Evolutionary conservation across 2,888 invertebrate species (phyloP), one percentile per base, ranked within the genome.

Genomic region (Cerastoderma edule): DNA sequence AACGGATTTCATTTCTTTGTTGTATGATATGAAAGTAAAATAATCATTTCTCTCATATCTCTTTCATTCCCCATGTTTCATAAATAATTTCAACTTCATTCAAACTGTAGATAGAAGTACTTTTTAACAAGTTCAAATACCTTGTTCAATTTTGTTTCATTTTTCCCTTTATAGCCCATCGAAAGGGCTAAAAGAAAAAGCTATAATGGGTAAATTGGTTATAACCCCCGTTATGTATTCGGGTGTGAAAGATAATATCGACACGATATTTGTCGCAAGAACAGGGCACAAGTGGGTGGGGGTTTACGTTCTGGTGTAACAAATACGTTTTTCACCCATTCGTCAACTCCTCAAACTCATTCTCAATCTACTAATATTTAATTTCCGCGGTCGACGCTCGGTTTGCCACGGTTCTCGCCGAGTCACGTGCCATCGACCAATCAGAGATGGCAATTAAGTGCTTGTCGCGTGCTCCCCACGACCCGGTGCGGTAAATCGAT

Each of bases 391-490:
- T 24, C 16, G 54, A 3, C 19, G 32, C 64, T 27, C 70, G 32
- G 48, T 64, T 53, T 30, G 39, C 63, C 39, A 39, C 39, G 39
- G 22, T 50, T 60, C 68, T 35, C 57, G 39, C 60, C 60, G 16
- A 57, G 78, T 78, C 78, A 75, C 78, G 77, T 68, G 77, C 69
- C 78, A 68, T 63, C 75, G 68, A 53, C 84, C 86, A 86, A 86
- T 86, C 83, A 81, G 73, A 75, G 73, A 54, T 67, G 69, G 54
- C 64, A 57, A 73, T 78, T 72, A 60, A 70, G 72, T 77, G 72
- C 73, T 72, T 72, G 84, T 83, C 84, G 83, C 84, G 84, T 83
- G 84, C 83, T 70, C 78, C 73, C 73, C 81, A 77, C 81, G 80
- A 77, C 76, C 82, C 75, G 68, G 56, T 73, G 73, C 50, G 66